Evolutionary conservation across 2,113 vertebrate species (phyloP).

Genomic region (Opisthocomus hoazin): DNA sequence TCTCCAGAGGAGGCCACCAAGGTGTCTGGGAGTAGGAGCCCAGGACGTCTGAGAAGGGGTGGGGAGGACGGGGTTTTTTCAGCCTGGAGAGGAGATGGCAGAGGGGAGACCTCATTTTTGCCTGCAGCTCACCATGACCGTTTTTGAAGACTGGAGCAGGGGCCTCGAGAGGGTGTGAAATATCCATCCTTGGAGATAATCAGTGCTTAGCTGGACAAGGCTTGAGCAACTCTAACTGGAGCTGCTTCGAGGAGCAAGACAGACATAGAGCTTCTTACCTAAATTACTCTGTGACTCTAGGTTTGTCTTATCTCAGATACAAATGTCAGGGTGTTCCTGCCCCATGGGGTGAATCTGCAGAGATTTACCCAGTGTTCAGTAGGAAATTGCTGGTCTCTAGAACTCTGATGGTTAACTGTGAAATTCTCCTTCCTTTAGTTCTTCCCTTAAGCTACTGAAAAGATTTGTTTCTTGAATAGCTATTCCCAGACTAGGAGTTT

Average conservation of each 20-base stretch:
- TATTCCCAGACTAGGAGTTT: background rate
- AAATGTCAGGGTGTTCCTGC: background rate
- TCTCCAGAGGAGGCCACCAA: background rate
- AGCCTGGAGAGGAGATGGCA: background rate
- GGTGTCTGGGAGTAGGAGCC: background rate
- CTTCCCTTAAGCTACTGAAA: background rate
- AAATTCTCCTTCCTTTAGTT: background rate
- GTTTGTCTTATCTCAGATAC: background rate
- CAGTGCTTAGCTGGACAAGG: background rate
- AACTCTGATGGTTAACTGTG: background rate
- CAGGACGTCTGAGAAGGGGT: accelerated
- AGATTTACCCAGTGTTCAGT: background rate
- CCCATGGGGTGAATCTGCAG: background rate
- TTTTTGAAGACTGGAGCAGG: background rate
- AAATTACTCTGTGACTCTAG: background rate
- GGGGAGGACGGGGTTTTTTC: background rate
- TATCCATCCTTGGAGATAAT: background rate
- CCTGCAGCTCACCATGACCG: background rate
- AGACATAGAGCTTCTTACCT: background rate
- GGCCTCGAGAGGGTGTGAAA: background rate
- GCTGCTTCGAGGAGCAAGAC: background rate
- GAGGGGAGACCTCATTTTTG: background rate
- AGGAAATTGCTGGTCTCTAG: background rate
- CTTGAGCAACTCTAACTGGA: background rate
- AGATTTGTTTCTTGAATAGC: background rate